A percentile compares a stretch with the other conserved stretches of the same genome.
Evolutionary conservation across 2,113 vertebrate species (phyloP).

Genomic region (Rhinopomastus cyanomelas): DNA sequence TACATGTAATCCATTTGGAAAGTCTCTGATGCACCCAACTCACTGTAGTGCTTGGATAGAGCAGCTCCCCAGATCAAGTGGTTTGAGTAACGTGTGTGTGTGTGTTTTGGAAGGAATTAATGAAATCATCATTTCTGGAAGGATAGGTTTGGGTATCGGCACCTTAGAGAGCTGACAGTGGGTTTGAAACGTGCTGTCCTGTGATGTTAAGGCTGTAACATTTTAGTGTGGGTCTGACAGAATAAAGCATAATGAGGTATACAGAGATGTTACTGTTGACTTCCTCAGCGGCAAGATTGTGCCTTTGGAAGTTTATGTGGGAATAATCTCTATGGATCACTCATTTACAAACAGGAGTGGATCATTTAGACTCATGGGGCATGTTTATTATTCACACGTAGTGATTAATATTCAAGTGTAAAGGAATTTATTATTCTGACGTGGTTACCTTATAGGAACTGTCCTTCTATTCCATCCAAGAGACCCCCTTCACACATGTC

Average conservation of each 20-base stretch:
- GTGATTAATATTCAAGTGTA: constrained; percentile 36
- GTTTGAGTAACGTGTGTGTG: neutral
- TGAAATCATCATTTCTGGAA: neutral
- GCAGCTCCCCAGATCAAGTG: neutral
- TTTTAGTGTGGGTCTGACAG: neutral
- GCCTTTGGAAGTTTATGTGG: constrained; percentile 13
- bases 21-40: neutral
- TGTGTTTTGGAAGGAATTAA: neutral
- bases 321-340: constrained; percentile 14
- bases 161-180: neutral
- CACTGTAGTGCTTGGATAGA: neutral
- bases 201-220: neutral
- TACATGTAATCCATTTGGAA: neutral
- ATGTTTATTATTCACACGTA: constrained; percentile 29
- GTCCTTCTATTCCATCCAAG: neutral
- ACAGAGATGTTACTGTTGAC: constrained; percentile 17
- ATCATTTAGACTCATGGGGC: constrained; percentile 20
- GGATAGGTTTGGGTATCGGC: neutral
- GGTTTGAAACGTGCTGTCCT: neutral
- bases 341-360: constrained; percentile 49
- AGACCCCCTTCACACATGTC: neutral
- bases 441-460: neutral
- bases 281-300: neutral
- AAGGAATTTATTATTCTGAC: neutral
- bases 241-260: neutral